Evolutionary conservation across 2,113 vertebrate genomes (phyloP).

Genomic region (Caloenas nicobarica): DNA sequence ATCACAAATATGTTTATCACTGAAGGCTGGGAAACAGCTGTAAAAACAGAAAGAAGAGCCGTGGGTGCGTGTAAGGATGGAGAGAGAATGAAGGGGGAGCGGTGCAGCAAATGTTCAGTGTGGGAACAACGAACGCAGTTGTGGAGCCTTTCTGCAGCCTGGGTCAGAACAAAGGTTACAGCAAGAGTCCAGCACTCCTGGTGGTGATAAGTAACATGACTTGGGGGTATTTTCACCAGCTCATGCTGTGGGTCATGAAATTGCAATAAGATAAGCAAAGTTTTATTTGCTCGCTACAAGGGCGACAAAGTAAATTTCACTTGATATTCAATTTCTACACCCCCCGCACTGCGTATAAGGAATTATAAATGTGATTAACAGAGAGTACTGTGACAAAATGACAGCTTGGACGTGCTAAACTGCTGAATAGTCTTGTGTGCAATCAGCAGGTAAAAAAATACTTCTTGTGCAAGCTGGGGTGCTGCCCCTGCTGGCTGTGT

Average conservation of each 20-base stretch:
- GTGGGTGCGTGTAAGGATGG: accelerated
- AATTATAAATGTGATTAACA: neutral
- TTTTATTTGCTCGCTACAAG: neutral
- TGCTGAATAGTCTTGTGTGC: neutral
- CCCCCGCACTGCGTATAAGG: neutral
- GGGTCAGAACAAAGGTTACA: neutral
- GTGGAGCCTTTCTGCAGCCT: neutral
- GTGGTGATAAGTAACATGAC: neutral
- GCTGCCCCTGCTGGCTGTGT: neutral
- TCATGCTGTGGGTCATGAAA: neutral
- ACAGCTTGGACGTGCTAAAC: neutral
- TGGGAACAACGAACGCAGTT: neutral
- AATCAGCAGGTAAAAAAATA: neutral
- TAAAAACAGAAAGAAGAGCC: neutral
- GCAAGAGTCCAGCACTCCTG: neutral
- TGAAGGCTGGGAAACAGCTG: neutral
- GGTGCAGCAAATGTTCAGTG: accelerated
- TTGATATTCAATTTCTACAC: neutral
- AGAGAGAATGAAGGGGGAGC: neutral
- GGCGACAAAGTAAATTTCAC: neutral
- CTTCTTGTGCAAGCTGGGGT: neutral
- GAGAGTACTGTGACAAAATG: neutral
- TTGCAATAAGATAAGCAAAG: neutral
- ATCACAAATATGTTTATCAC: neutral
- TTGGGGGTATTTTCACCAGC: neutral